Evolutionary conservation across 2,888 invertebrate genomes (phyloP), one percentile per base, ranked within the genome.

Genomic region (Lottia scabra): DNA sequence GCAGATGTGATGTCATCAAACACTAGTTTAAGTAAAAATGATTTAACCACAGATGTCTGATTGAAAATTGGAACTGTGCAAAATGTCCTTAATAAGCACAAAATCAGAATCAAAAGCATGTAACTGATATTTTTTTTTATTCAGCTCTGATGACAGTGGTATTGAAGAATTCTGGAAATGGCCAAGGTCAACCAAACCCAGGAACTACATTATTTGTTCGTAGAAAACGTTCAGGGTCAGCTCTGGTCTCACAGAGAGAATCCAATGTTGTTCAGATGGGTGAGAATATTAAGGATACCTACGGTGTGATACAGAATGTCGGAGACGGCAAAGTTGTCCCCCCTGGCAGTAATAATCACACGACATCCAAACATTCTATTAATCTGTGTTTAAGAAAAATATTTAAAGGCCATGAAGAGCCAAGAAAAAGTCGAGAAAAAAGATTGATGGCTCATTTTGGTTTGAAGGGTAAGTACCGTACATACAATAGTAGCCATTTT

Each of bases 101-200:
- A n/a, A n/a, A n/a, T n/a, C n/a, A n/a, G n/a, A n/a, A n/a, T n/a
- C n/a, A n/a, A n/a, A n/a, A n/a, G n/a, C n/a, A n/a, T n/a, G n/a
- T n/a, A n/a, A n/a, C n/a, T n/a, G n/a, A n/a, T n/a, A n/a, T n/a
- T n/a, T n/a, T 13, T 6, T 46, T 62, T 12, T 65, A 78, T 75
- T 16, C 75, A 87, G 87, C 75, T 48, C 44, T 82, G 63, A 82
- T 86, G 82, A 87, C 85, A 12, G 80, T 84, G 46, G 81, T 85
- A 2, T 77, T 83, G 72, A 87, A 87, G 73, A 84, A 81, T 73
- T 75, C 80, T 15, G 75, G 74, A 2, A 70, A 76, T 8, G 73
- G 72, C 23, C 68, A 66, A 8, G 81, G 83, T 27, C 78, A 81
- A 16, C 46, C 67, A 10, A 84, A 84, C 68, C 75, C 80, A 38